These are phyloP conservation scores for Macaria notata DNA, from an alignment of 2,888 invertebrate genomes.

Conservation along the genomic window DNA sequence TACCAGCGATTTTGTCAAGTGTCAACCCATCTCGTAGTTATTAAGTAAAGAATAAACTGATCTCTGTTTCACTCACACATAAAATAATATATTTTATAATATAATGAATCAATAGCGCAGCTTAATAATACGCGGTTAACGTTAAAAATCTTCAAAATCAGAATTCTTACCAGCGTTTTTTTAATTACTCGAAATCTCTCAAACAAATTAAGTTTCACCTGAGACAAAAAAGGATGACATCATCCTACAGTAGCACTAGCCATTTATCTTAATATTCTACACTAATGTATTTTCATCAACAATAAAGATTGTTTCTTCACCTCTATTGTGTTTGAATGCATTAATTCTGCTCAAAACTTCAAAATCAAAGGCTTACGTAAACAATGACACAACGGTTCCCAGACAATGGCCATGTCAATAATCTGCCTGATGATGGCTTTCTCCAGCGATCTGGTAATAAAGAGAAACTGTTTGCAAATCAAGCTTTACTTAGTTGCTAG, in stretches of 20 bases:
- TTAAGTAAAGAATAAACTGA: no score
- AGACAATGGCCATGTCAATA: slow-evolving; percentile 36
- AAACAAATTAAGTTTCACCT: neutral
- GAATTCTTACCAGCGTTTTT: no score
- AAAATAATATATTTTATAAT: no score
- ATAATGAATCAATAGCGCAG: no score
- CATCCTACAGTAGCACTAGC: neutral
- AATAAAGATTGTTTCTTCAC: slow-evolving; percentile 23
- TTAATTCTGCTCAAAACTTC: slow-evolving; percentile 23
- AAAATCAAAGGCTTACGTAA: slow-evolving; percentile 29
- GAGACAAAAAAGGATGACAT: slow-evolving; percentile 4
- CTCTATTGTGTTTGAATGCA: slow-evolving; percentile 16
- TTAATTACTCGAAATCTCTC: no score
- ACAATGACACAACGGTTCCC: slow-evolving; percentile 24
- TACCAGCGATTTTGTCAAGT: no score
- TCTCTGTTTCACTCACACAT: no score
- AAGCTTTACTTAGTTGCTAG: slow-evolving; percentile 32
- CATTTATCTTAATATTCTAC: neutral
- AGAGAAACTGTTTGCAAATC: slow-evolving; percentile 42
- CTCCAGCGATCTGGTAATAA: slow-evolving; percentile 33
- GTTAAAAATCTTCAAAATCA: no score
- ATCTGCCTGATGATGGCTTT: slow-evolving; percentile 36
- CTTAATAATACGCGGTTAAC: no score
- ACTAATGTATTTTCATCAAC: slow-evolving; percentile 13
- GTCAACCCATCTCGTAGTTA: no score